Evolutionary conservation across 30 jellyfish, hydroid and myxozoan genomes (phyloP).

Genomic region (Sanderia malayensis): DNA sequence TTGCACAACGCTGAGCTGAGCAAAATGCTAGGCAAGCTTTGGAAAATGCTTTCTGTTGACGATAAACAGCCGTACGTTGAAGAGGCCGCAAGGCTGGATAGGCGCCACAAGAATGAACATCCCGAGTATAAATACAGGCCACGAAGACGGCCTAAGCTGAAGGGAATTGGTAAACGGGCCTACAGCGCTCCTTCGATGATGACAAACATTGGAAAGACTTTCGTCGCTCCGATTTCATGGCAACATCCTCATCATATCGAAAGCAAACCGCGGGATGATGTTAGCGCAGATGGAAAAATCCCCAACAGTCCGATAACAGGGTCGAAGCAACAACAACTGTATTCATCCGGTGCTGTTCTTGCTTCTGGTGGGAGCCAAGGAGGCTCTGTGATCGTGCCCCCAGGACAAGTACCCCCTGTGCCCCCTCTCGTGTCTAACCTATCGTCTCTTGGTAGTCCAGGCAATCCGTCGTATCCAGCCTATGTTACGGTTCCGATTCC

Average conservation of each 20-base stretch:
- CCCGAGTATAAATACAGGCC: slow-evolving; percentile 98
- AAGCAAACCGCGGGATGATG: slow-evolving; percentile 67
- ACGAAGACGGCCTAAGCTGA: slow-evolving; percentile 87
- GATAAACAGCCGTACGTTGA: slow-evolving; percentile 96
- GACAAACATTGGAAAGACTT: slow-evolving; percentile 67
- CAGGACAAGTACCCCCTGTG: slow-evolving; percentile 76
- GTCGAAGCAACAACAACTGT: slow-evolving; percentile 38
- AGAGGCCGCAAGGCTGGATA: slow-evolving; percentile 94
- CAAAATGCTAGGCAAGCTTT: slow-evolving; percentile 91
- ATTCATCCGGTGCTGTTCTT: slow-evolving; percentile 21
- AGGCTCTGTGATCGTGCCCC: slow-evolving; percentile 94
- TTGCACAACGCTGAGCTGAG: slow-evolving; percentile 93
- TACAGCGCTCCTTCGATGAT: slow-evolving; percentile 93
- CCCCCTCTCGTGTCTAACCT: slow-evolving; percentile 61
- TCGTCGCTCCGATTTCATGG: slow-evolving; percentile 63
- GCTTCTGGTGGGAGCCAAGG: slow-evolving; percentile 62
- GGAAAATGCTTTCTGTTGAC: slow-evolving; percentile 95
- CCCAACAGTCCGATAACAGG: slow-evolving; percentile 58
- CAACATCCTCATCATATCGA: slow-evolving; percentile 68
- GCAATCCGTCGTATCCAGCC: slow-evolving; percentile 80
- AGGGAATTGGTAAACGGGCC: slow-evolving; percentile 80
- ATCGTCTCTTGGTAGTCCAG: slow-evolving; percentile 48
- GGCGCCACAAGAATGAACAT: slow-evolving; percentile 93
- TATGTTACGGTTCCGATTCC: slow-evolving; percentile 96
- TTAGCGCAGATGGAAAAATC: slow-evolving; percentile 68